Conservation (phyloP, 2,888 invertebrate species). For the Hydropsyche betteni region DNA sequence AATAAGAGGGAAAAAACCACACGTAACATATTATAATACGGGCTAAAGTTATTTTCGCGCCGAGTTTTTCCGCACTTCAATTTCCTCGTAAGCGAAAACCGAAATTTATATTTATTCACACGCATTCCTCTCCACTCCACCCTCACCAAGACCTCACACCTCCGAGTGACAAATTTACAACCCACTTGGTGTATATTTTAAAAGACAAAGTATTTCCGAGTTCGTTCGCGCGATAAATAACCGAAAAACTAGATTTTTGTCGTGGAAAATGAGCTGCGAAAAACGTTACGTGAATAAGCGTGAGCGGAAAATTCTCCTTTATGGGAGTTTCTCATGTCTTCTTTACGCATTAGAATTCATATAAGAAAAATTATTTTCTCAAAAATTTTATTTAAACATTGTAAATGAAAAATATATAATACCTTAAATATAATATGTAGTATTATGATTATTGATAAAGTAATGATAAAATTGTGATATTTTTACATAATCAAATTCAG, state of each 20-base stretch:
- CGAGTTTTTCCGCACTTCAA: conserved; percentile 17
- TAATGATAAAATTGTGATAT: too few relatives aligned
- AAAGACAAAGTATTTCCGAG: conserved; percentile 36
- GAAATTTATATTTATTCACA: conserved; percentile 34
- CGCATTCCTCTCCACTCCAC: neutral
- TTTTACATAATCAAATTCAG: too few relatives aligned
- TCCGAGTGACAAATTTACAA: conserved; percentile 21
- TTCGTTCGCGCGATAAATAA: conserved; percentile 28
- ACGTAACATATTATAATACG: too few relatives aligned
- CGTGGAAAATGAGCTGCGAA: conserved; percentile 25
- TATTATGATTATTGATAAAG: too few relatives aligned
- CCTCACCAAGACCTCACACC: neutral
- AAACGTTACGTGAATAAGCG: conserved; percentile 11
- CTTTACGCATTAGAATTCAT: too few relatives aligned
- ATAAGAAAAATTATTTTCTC: too few relatives aligned
- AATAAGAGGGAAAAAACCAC: too few relatives aligned
- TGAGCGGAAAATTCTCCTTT: neutral
- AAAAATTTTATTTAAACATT: too few relatives aligned
- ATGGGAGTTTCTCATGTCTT: neutral
- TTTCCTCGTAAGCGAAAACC: conserved; percentile 27
- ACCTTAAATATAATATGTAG: too few relatives aligned
- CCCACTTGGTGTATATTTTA: conserved; percentile 37
- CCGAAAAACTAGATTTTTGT: conserved; percentile 26
- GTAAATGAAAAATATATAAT: too few relatives aligned
- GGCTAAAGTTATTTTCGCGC: conserved; percentile 10